phyloP scores from a whole-genome alignment of 2,113 vertebrate genomes.

The Accipiter virgatus region DNA sequence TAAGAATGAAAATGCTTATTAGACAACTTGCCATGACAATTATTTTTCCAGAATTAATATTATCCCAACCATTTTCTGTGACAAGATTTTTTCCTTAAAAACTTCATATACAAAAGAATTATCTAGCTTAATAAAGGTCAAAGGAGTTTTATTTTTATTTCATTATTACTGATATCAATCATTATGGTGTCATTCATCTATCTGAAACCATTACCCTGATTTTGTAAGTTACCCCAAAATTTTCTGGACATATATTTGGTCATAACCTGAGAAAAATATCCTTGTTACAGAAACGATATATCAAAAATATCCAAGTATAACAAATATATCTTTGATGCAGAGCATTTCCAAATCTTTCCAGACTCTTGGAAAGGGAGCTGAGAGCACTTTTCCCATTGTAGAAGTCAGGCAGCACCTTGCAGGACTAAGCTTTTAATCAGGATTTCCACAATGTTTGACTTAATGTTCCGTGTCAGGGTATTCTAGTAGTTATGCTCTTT shows the following conservation, averaged over 20 bases:
- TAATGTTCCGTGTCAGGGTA: neutral
- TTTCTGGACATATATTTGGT: neutral
- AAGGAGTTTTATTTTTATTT: neutral
- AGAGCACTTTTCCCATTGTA: neutral
- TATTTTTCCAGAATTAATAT: neutral
- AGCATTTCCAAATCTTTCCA: neutral
- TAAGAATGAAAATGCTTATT: neutral
- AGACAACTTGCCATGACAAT: neutral
- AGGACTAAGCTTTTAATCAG: neutral
- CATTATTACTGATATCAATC: neutral
- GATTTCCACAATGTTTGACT: neutral
- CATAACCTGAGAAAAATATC: neutral
- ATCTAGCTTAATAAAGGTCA: neutral
- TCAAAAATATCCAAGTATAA: neutral
- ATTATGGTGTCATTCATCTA: neutral
- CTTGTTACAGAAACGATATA: fast-evolving
- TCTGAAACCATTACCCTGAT: neutral
- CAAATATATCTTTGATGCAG: neutral
- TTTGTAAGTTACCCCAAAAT: neutral
- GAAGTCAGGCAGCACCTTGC: neutral
- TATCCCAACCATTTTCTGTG: neutral
- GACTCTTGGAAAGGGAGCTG: neutral
- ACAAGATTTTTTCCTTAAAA: neutral
- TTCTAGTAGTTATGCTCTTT: neutral
- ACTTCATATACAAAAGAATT: neutral